These are phyloP conservation scores for Drosophila maculinotata DNA, from an alignment of 2,888 invertebrate genomes.

Conservation along the genomic window DNA sequence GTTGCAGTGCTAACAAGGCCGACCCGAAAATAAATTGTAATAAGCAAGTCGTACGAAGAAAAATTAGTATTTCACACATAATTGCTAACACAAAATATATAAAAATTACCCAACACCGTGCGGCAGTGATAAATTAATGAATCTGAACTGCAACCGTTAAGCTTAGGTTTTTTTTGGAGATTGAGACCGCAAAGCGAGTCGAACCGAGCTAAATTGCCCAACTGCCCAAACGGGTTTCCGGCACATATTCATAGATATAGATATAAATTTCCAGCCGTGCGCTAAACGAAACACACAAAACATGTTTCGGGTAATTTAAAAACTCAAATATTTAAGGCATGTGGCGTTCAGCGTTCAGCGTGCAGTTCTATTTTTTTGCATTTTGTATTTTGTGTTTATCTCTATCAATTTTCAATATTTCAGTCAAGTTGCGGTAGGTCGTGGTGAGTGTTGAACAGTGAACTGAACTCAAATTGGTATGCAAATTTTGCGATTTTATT, in stretches of 20 bases:
- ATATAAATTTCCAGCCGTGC: constrained; percentile 42
- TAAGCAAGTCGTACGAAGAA: constrained; percentile 19
- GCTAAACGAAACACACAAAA: constrained; percentile 43
- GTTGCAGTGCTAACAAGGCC: constrained; percentile 56
- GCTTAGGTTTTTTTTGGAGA: constrained; percentile 33
- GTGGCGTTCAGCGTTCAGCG: constrained; percentile 59
- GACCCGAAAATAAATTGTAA: constrained; percentile 42
- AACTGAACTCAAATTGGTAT: constrained; percentile 45
- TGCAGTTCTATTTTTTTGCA: constrained; percentile 22
- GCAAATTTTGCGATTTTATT: constrained; percentile 31
- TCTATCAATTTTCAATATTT: constrained; percentile 36
- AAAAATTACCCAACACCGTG: constrained; percentile 63
- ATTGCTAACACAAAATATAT: constrained; percentile 69
- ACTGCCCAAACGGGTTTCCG: constrained; percentile 65
- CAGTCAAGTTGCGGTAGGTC: constrained; percentile 69
- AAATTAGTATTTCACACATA: constrained; percentile 74
- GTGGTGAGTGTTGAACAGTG: constrained; percentile 46
- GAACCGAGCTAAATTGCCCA: constrained; percentile 54
- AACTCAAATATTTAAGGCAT: constrained; percentile 68
- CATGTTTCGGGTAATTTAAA: constrained; percentile 63
- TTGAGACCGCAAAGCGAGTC: constrained; percentile 45
- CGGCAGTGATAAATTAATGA: constrained; percentile 76
- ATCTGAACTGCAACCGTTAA: constrained; percentile 63
- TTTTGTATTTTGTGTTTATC: constrained; percentile 24
- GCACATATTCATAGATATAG: constrained; percentile 37